These are phyloP conservation scores for Bathynomus jamesi DNA, from an alignment of 1,140 invertebrate genomes.

Conservation along the genomic window DNA sequence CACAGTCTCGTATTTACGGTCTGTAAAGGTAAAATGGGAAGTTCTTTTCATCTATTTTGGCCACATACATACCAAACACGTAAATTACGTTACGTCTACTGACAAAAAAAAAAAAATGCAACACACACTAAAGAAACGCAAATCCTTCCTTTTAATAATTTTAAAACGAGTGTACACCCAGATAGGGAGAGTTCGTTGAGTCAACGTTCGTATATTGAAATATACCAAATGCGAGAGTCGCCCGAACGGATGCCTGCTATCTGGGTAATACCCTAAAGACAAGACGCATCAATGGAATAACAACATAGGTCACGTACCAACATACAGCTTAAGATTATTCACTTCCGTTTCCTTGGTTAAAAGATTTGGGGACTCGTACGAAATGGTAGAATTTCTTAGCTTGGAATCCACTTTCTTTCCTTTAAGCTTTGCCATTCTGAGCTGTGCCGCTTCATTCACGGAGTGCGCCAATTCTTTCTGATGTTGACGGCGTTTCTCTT, in stretches of 20 bases:
- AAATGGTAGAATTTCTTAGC: conserved; percentile 86
- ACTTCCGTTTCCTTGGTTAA: conserved; percentile 91
- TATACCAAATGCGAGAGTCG: too few relatives aligned
- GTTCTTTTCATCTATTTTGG: too few relatives aligned
- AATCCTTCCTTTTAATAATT: too few relatives aligned
- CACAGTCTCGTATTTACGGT: conserved; percentile 94
- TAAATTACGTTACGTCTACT: not conserved
- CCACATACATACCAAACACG: not conserved
- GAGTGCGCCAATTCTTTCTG: conserved; percentile 87
- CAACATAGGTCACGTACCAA: too few relatives aligned
- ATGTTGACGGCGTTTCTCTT: conserved; percentile 94
- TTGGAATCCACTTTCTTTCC: conserved; percentile 80
- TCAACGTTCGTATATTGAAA: too few relatives aligned
- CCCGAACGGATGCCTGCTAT: too few relatives aligned
- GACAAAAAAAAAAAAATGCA: conserved; percentile 18
- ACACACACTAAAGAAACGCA: too few relatives aligned
- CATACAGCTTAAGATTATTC: conserved; percentile 87
- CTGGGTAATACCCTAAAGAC: too few relatives aligned
- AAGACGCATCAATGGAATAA: too few relatives aligned
- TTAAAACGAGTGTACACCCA: too few relatives aligned
- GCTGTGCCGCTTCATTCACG: conserved; percentile 86
- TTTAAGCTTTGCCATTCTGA: conserved; percentile 78
- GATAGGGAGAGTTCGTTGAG: too few relatives aligned
- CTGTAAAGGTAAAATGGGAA: conserved; percentile 48
- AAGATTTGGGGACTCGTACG: conserved; percentile 85